phyloP scores from a whole-genome alignment of 1,140 invertebrate species.

The Atta cephalotes region DNA sequence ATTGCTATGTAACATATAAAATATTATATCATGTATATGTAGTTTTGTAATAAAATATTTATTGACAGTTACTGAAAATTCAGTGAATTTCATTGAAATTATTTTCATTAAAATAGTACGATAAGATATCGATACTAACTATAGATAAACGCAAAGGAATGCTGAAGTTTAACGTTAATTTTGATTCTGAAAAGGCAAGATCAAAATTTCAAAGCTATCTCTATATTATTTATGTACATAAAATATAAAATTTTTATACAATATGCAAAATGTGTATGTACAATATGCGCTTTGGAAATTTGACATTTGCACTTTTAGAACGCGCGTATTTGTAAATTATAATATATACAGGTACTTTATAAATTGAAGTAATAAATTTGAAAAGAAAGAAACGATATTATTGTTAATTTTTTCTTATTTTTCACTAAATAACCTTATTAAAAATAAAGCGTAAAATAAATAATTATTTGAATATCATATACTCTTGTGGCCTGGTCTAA shows the following conservation, averaged over 20 bases:
- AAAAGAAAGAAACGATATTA: slow-evolving; percentile 5
- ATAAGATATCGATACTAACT: neutral
- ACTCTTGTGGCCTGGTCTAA: neutral
- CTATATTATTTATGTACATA: neutral
- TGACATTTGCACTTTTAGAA: slow-evolving; percentile 18
- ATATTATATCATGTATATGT: neutral
- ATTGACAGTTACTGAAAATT: neutral
- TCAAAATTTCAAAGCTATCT: slow-evolving; percentile 4
- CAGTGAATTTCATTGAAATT: neutral
- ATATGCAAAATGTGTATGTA: neutral
- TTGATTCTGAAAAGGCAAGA: neutral
- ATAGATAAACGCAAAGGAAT: neutral
- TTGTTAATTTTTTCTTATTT: neutral
- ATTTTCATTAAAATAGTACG: slow-evolving; percentile 18
- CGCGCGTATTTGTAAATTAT: neutral
- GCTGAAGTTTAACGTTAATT: neutral
- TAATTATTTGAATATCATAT: neutral
- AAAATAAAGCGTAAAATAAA: neutral
- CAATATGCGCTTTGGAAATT: neutral
- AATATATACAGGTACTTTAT: no score
- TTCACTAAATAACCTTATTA: neutral
- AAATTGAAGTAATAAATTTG: neutral
- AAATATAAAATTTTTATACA: slow-evolving; percentile 25
- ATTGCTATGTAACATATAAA: neutral
- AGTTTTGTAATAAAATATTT: slow-evolving; percentile 36